Evolutionary conservation across 2,113 vertebrate genomes (phyloP).

Genomic region (Gavia stellata): DNA sequence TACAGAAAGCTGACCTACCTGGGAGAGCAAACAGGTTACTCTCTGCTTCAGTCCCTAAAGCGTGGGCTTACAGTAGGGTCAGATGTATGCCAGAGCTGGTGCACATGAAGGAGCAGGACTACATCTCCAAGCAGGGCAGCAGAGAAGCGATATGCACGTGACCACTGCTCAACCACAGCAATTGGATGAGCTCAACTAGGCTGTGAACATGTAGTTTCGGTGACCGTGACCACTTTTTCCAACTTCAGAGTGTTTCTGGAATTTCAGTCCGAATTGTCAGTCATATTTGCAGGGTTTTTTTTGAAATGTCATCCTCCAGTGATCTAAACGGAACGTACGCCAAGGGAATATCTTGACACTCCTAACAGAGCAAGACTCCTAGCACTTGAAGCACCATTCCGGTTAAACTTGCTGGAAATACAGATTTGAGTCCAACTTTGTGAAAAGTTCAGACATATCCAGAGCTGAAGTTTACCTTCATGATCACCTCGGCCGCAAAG

Average conservation of each 20-base stretch:
- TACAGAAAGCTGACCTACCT: background rate
- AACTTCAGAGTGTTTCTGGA: background rate
- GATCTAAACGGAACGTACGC: background rate
- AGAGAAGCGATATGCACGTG: accelerated
- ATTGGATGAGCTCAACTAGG: background rate
- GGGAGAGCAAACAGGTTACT: background rate
- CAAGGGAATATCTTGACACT: background rate
- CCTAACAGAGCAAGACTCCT: background rate
- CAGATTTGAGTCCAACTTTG: background rate
- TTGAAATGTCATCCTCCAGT: background rate
- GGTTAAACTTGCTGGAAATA: background rate
- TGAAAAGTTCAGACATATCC: background rate
- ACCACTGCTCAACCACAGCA: background rate
- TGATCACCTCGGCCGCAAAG: background rate
- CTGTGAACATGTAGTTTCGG: background rate
- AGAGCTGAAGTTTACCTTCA: background rate
- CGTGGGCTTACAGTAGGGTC: background rate
- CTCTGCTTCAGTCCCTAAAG: background rate
- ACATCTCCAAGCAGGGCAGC: background rate
- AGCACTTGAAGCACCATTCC: background rate
- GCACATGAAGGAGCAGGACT: background rate
- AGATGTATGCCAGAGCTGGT: background rate
- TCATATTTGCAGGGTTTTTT: background rate
- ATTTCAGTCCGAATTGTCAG: background rate
- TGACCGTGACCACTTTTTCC: accelerated